Evolutionary conservation across 2,113 vertebrate genomes (phyloP).

Genomic region (Leptosomus discolor): DNA sequence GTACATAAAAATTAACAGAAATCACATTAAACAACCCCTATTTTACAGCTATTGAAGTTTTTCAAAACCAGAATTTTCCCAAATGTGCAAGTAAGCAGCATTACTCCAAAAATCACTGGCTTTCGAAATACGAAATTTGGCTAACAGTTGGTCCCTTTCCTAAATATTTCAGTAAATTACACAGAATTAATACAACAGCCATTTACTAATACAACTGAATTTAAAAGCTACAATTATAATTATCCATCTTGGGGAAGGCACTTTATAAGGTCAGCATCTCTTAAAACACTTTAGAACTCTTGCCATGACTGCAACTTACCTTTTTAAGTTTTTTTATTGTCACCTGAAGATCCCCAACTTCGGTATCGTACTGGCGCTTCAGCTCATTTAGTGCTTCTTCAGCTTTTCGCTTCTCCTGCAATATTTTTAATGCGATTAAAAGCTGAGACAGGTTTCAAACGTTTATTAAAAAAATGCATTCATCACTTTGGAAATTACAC

Average conservation of each 20-base stretch:
- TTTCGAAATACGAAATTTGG: no score
- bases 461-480: neutral
- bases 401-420: slow-evolving; percentile 83
- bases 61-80: neutral
- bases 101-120: neutral
- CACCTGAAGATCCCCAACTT: slow-evolving; percentile 91
- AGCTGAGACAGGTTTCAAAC: neutral
- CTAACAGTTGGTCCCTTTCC: neutral
- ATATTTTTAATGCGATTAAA: neutral
- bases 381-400: slow-evolving; percentile 83
- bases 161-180: neutral
- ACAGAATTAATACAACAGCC: neutral
- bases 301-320: slow-evolving; percentile 14
- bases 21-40: neutral
- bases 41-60: neutral
- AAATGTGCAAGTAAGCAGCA: neutral
- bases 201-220: neutral
- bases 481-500: neutral
- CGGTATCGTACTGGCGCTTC: slow-evolving; percentile 82
- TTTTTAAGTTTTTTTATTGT: slow-evolving; percentile 90
- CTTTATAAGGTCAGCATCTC: neutral
- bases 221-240: neutral
- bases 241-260: neutral
- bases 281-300: neutral
- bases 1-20: neutral